phyloP scores from a whole-genome alignment of 2,888 invertebrate genomes.

The Trachelus troglodyta region DNA sequence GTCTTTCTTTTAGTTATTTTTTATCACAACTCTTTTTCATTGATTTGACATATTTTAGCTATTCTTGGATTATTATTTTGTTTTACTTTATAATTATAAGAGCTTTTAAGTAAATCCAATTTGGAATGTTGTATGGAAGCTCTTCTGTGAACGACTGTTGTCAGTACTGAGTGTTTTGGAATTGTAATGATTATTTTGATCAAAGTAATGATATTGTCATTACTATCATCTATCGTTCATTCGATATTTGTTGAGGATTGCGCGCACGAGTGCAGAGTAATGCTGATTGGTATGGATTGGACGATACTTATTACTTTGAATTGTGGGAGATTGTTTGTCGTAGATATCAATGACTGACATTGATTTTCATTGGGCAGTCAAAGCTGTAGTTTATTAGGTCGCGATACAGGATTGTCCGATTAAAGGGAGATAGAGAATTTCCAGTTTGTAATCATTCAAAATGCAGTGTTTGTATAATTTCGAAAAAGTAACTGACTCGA shows the following conservation, averaged over 20 bases:
- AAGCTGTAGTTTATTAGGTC: not conserved
- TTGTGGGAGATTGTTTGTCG: not conserved
- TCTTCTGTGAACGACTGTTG: not conserved
- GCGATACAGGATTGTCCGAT: not conserved
- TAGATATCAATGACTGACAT: not conserved
- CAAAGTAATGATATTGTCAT: not conserved
- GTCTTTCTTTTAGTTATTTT: not conserved
- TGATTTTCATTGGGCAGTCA: not conserved
- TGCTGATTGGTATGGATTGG: not conserved
- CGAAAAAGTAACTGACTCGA: too few relatives aligned
- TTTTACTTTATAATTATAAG: not conserved
- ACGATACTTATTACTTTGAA: not conserved
- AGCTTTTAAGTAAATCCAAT: not conserved
- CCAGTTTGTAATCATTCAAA: too few relatives aligned
- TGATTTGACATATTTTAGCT: not conserved
- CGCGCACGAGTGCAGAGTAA: not conserved
- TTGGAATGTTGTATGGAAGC: not conserved
- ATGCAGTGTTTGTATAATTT: too few relatives aligned
- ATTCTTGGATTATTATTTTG: not conserved
- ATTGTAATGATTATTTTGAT: not conserved
- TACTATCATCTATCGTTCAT: not conserved
- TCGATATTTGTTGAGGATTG: not conserved
- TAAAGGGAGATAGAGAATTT: not conserved
- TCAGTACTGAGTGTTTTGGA: not conserved
- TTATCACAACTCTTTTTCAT: not conserved